Evolutionary conservation across 2,888 invertebrate species (phyloP).

Genomic region (Stenodera caucasica): DNA sequence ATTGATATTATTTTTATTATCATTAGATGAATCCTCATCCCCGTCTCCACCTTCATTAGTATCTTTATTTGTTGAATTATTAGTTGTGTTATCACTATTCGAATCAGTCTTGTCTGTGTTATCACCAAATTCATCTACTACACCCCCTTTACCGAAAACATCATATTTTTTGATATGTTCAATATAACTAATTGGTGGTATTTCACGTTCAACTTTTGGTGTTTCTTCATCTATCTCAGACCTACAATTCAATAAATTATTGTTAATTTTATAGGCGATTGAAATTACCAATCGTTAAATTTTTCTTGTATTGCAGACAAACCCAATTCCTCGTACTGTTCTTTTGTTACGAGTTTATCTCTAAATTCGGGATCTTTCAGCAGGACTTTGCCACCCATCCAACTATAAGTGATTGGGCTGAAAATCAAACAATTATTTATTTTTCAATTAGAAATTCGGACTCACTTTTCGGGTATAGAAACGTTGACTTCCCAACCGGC

Average conservation of each 20-base stretch:
- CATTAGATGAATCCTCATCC: neutral
- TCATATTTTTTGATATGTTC: slow-evolving; percentile 32
- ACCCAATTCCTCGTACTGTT: slow-evolving; percentile 90
- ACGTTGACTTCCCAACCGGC: slow-evolving; percentile 78
- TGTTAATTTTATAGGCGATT: too few species aligned
- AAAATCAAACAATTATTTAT: slow-evolving; percentile 19
- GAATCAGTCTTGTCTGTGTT: slow-evolving; percentile 8
- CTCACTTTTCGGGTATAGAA: slow-evolving; percentile 67
- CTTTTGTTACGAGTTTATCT: slow-evolving; percentile 72
- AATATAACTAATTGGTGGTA: slow-evolving; percentile 29
- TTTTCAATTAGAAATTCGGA: neutral
- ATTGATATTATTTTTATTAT: slow-evolving; percentile 1
- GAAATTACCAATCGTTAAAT: slow-evolving; percentile 56
- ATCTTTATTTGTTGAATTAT: slow-evolving; percentile 3
- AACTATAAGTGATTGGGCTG: slow-evolving; percentile 81
- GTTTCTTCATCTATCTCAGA: slow-evolving; percentile 18
- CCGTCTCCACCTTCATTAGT: neutral
- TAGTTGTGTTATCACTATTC: neutral
- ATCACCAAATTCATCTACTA: slow-evolving; percentile 3
- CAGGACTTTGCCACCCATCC: slow-evolving; percentile 84
- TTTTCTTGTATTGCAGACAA: slow-evolving; percentile 60
- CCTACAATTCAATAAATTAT: slow-evolving; percentile 12
- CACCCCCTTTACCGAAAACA: slow-evolving; percentile 29
- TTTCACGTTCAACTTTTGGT: slow-evolving; percentile 11
- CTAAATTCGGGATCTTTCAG: slow-evolving; percentile 74